Evolutionary conservation across 2,888 invertebrate species (phyloP), one percentile per base, ranked within the genome.

Genomic region (Drosophila infuscata): DNA sequence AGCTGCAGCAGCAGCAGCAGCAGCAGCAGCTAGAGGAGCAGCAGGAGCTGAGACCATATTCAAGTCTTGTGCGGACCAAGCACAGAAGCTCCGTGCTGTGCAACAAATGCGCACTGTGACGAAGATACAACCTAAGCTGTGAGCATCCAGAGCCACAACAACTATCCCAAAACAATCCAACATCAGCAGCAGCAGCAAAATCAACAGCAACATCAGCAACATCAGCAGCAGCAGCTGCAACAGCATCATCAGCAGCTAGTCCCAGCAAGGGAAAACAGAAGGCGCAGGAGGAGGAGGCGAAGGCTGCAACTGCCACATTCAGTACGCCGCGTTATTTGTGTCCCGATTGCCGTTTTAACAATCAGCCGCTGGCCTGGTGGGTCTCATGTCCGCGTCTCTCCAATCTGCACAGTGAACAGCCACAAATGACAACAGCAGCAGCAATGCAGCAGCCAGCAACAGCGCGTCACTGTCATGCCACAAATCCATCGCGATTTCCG

Each of bases 351-450:
- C 90, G 92, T 54, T 92, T 92, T 80, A 92, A 93, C 84, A 91
- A 92, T 86, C 91, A 92, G 70, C 93, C 92, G 57, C 74, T 92
- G 57, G 91, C 92, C 77, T 93, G 93, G 93, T 93, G 93, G 93
- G 92, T 92, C 64, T 93, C 93, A 49, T 93, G 93, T 86, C 93
- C 93, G 38, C 91, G 93, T 49, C 86, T 93, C 74, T 92, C 92
- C 73, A 90, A 91, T 79, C 87, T 92, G 53, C 64, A 89, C 80
- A 57, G 62, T 71, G 72, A 78, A 67, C 64, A 64, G 73, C 43
- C 63, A 61, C 75, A 68, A 79, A 38, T 53, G 74, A 62, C 74
- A 76, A 70, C 71, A 57, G 30, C 76, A 80, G 41, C 56, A 62
- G 49, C n/a, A 59, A n/a, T 38, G 82, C 58, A n/a, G 12, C 64